Percentiles rank a stretch among this genome's conserved stretches.
Evolutionary conservation across 2,797 vertebrate species (phyloP).

Genomic region (Potorous gilbertii): DNA sequence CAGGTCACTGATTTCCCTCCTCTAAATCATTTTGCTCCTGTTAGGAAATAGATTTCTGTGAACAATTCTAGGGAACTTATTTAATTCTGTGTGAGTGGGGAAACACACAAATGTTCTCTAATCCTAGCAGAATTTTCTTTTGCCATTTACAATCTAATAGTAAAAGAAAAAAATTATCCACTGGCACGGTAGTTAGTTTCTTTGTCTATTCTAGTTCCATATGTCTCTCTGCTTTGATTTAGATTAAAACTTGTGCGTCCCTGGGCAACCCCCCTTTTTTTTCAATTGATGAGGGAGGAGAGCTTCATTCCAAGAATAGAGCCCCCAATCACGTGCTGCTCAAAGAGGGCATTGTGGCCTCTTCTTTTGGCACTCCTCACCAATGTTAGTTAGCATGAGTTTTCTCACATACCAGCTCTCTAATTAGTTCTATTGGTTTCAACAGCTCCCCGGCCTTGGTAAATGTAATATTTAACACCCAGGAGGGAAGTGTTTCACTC

Average conservation of each 20-base stretch:
- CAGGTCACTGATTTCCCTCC: neutral
- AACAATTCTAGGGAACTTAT: constrained; percentile 9
- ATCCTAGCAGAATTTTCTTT: constrained; percentile 1
- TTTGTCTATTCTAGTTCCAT: neutral
- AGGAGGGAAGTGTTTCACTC: constrained; percentile 78
- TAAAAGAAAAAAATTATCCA: constrained; percentile 19
- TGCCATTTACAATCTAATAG: constrained; percentile 20
- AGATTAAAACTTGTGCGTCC: constrained; percentile 5
- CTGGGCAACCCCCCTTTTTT: neutral
- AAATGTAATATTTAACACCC: constrained; percentile 84
- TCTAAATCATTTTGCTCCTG: neutral
- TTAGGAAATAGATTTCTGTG: constrained; percentile 30
- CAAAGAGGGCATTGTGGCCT: constrained; percentile 44
- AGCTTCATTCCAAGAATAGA: neutral
- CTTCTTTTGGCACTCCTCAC: constrained; percentile 67
- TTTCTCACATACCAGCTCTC: constrained; percentile 62
- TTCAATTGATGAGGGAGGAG: neutral
- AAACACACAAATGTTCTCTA: neutral
- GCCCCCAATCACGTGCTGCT: rapidly evolving
- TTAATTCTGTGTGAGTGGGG: constrained; percentile 41
- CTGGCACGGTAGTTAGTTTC: neutral
- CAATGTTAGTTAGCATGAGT: constrained; percentile 55
- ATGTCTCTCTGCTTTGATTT: constrained; percentile 28
- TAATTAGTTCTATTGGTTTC: constrained; percentile 82
- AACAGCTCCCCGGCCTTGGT: constrained; percentile 65